These are phyloP conservation scores for Synchiropus splendidus DNA, from an alignment of 2,113 vertebrate genomes.

Conservation along the genomic window DNA sequence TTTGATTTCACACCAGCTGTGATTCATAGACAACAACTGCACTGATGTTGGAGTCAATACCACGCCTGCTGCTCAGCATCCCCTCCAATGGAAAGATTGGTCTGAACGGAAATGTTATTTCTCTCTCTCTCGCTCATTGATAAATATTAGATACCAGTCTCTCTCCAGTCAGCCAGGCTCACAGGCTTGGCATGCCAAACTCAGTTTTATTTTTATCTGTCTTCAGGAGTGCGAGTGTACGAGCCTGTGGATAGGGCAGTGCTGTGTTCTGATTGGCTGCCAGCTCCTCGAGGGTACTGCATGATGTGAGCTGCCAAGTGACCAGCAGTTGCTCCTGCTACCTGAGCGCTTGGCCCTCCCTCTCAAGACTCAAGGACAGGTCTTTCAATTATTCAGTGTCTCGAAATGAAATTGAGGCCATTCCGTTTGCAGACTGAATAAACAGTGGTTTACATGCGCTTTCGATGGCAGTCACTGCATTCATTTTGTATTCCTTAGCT, in stretches of 20 bases:
- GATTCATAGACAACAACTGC: conserved; percentile 34
- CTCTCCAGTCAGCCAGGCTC: conserved; percentile 8
- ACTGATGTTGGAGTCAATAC: conserved; percentile 22
- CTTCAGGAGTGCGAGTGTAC: conserved; percentile 19
- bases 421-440: too few species aligned
- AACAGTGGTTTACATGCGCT: too few species aligned
- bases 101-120: conserved; percentile 4
- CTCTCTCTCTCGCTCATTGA: conserved; percentile 24
- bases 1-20: conserved; percentile 28
- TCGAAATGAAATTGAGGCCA: background rate
- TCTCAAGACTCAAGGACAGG: conserved; percentile 16
- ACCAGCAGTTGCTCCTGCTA: conserved; percentile 30
- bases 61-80: conserved; percentile 23
- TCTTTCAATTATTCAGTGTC: conserved; percentile 10
- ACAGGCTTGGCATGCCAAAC: conserved; percentile 20
- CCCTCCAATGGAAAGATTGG: conserved; percentile 1
- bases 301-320: conserved; percentile 19
- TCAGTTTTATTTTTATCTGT: conserved; percentile 50
- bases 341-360: conserved; percentile 11
- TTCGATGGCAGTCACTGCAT: background rate
- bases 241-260: conserved; percentile 22
- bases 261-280: conserved; percentile 42
- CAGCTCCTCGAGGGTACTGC: conserved; percentile 28
- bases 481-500: conserved; percentile 4
- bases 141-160: conserved; percentile 44